Evolutionary conservation across 1,140 invertebrate species (phyloP).

Genomic region (Lamellibrachia luymesi): DNA sequence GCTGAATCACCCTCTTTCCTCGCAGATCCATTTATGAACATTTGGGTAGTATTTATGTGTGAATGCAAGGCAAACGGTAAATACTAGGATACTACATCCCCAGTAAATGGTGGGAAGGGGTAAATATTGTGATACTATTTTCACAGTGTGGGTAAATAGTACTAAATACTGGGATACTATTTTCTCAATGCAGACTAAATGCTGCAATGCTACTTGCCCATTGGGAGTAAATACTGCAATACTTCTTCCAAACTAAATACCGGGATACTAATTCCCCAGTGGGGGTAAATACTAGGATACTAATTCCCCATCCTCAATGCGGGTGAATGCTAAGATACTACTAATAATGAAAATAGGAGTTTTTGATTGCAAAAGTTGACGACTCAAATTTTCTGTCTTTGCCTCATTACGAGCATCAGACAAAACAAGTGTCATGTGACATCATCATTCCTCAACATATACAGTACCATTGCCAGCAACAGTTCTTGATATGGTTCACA

Average conservation of each 20-base stretch:
- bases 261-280: neutral
- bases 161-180: neutral
- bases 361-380: too few relatives aligned
- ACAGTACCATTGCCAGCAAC: too few relatives aligned
- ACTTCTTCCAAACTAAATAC: neutral
- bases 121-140: neutral
- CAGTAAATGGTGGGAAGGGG: neutral
- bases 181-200: neutral
- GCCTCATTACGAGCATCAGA: too few relatives aligned
- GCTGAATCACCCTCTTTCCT: neutral
- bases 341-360: too few relatives aligned
- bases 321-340: too few relatives aligned
- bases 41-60: too few relatives aligned
- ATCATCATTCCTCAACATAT: too few relatives aligned
- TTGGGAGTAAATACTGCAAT: neutral
- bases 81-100: neutral
- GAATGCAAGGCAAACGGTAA: neutral
- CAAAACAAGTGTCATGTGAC: too few relatives aligned
- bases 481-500: too few relatives aligned
- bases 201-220: neutral
- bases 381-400: too few relatives aligned
- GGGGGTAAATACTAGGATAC: neutral
- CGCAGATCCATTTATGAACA: too few relatives aligned
- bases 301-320: neutral
- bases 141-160: neutral